Evolutionary conservation across 2,888 invertebrate species (phyloP), one percentile per base, ranked within the genome.

Genomic region (Ditula angustiorana): DNA sequence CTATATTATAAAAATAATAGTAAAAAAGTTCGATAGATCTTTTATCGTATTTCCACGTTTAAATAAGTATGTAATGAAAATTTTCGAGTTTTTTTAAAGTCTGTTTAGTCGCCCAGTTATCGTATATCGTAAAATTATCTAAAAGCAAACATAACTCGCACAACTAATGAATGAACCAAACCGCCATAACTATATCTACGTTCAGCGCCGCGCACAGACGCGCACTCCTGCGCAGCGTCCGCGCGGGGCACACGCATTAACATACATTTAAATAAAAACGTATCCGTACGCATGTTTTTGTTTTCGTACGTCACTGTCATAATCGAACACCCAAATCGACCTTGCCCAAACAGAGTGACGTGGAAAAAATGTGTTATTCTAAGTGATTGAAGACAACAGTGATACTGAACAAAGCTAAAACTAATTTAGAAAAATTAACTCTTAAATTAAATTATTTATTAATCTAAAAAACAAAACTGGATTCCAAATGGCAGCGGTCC

Each of bases 401-500:
- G 53, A 21, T 21, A 16, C 28, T 23, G 28, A 30, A 10, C 1
- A 19, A 30, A 28, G 11, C 10, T 10, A 16, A 30, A 50, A 4
- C 13, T 11, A 19, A 16, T 23, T 1, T 30, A 23, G 10, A 16
- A 30, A 23, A 47, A 0, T 1, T 19, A 5, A 19, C 2, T 4
- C 2, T 5, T 19, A 58, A 30, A 35, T 21, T 33, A 0, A 21
- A n/a, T n/a, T n/a, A n/a, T 33, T 4, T n/a, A n/a, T 33, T n/a
- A 2, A n/a, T n/a, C 30, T 44, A 44, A 58, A 21, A 53, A 50
- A 37, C 16, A 37, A 71, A 71, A 63, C 79, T 79, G 79, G 69
- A 76, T 3, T 67, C 73, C 24, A 11, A 0, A 67, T 63, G 19
- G 52, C 69, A 23, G 74, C 77, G 2, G 85, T 85, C 0, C 74